Evolutionary conservation across 2,113 vertebrate species (phyloP).

Genomic region (Larimichthys crocea): DNA sequence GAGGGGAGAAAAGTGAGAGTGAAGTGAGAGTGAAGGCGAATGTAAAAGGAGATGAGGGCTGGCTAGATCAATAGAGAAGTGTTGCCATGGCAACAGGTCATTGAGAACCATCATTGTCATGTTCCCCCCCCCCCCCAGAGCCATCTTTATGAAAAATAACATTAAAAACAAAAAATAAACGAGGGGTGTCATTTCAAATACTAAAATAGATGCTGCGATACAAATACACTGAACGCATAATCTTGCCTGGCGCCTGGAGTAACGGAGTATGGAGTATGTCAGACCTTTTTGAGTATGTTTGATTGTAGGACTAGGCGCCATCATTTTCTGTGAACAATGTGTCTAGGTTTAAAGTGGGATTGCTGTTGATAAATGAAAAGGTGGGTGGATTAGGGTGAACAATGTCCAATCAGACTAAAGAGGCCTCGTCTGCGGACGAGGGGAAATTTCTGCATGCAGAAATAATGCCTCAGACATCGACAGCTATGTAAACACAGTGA

Average conservation of each 20-base stretch:
- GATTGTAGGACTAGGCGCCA: constrained; percentile 39
- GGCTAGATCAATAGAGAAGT: constrained; percentile 78
- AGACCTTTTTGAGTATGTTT: constrained; percentile 41
- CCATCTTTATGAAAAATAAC: constrained; percentile 26
- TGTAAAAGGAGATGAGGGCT: constrained; percentile 70
- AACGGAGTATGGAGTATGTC: too few relatives aligned
- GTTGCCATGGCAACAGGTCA: constrained; percentile 82
- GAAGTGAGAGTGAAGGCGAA: constrained; percentile 67
- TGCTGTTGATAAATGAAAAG: constrained; percentile 57
- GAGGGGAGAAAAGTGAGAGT: constrained; percentile 52
- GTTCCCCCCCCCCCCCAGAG: neutral
- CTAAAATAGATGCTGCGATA: constrained; percentile 27
- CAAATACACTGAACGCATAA: neutral
- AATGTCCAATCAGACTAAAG: constrained; percentile 68
- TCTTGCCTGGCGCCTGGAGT: neutral
- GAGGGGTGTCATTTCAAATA: constrained; percentile 43
- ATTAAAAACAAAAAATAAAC: constrained; percentile 47
- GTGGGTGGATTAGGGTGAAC: constrained; percentile 58
- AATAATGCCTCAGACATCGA: constrained; percentile 32
- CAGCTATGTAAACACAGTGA: constrained; percentile 27
- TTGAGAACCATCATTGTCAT: constrained; percentile 74
- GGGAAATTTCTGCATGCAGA: constrained; percentile 34
- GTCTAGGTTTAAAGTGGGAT: constrained; percentile 51
- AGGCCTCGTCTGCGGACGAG: constrained; percentile 35
- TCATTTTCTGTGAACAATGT: constrained; percentile 53